Evolutionary conservation across 2,888 invertebrate genomes (phyloP).

Genomic region (Amblyjoppa fuscipennis): DNA sequence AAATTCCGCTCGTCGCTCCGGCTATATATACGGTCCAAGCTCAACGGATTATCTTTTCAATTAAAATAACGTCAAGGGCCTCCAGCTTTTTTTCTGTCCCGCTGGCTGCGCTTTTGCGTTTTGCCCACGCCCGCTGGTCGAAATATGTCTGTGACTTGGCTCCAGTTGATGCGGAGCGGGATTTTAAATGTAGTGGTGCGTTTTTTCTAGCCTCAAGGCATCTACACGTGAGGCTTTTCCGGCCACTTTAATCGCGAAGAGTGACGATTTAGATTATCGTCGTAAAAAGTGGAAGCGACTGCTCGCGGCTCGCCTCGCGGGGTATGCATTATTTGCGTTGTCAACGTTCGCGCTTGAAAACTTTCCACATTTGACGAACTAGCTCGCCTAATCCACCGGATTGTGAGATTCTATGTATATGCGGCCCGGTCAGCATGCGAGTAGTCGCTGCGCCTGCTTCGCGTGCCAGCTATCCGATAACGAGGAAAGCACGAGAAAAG

Average conservation of each 20-base stretch:
- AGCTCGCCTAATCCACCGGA: slow-evolving; percentile 32
- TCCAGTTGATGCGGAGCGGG: slow-evolving; percentile 21
- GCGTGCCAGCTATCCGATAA: slow-evolving; percentile 57
- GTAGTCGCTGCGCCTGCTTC: slow-evolving; percentile 30
- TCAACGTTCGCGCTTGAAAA: slow-evolving; percentile 25
- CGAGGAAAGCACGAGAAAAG: neutral
- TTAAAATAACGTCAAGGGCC: slow-evolving; percentile 68
- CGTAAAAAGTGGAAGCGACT: neutral
- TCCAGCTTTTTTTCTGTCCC: slow-evolving; percentile 34
- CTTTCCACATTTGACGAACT: slow-evolving; percentile 19
- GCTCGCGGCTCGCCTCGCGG: neutral
- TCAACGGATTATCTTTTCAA: slow-evolving; percentile 70
- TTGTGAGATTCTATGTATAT: neutral
- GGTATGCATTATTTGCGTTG: neutral
- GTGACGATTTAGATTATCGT: neutral
- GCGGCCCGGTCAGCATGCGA: neutral
- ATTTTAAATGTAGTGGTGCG: neutral
- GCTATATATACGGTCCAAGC: slow-evolving; percentile 32
- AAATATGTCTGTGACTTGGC: slow-evolving; percentile 50
- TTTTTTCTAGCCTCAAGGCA: neutral
- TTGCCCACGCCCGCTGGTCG: neutral
- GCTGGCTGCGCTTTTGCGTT: slow-evolving; percentile 42
- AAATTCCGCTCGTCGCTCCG: slow-evolving; percentile 32
- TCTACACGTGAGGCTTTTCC: neutral
- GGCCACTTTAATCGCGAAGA: neutral